These are phyloP conservation scores for Oscheius onirici DNA, from an alignment of 2,888 invertebrate species.

Conservation along the genomic window DNA sequence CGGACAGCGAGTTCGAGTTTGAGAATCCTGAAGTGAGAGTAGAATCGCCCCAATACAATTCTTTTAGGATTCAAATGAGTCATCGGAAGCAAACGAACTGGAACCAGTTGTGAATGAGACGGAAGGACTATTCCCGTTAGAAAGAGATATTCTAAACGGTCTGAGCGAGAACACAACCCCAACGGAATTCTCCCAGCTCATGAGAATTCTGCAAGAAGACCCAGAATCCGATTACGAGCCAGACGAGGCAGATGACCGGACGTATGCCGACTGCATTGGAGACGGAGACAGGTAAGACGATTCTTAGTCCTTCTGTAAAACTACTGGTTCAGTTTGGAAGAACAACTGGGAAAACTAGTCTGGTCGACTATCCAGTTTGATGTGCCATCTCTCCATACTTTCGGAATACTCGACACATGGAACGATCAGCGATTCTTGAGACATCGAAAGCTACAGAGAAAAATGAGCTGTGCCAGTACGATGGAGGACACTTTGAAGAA, in stretches of 20 bases:
- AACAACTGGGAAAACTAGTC: constrained; percentile 33
- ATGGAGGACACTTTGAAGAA: constrained; percentile 41
- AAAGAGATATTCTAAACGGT: background rate
- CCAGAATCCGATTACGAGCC: constrained; percentile 25
- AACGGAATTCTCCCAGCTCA: constrained; percentile 14
- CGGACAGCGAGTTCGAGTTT: constrained; percentile 28
- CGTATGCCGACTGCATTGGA: constrained; percentile 3
- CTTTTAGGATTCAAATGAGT: constrained; percentile 4
- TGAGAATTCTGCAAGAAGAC: constrained; percentile 13
- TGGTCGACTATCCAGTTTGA: constrained; percentile 47
- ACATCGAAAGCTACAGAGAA: constrained; percentile 32
- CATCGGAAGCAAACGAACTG: background rate
- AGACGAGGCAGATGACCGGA: constrained; percentile 10
- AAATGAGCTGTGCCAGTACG: constrained; percentile 32
- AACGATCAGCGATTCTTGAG: constrained; percentile 51
- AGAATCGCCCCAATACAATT: background rate
- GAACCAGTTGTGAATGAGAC: background rate
- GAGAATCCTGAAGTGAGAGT: constrained; percentile 19
- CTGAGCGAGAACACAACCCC: constrained; percentile 6
- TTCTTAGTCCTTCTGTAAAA: background rate
- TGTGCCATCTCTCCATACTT: constrained; percentile 34
- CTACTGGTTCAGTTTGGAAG: constrained; percentile 11
- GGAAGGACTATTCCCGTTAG: background rate
- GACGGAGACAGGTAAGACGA: constrained; percentile 13
- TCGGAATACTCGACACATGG: constrained; percentile 47